phyloP scores from a whole-genome alignment of 92 coral and sea anemone species.

The Porites cylindrica region DNA sequence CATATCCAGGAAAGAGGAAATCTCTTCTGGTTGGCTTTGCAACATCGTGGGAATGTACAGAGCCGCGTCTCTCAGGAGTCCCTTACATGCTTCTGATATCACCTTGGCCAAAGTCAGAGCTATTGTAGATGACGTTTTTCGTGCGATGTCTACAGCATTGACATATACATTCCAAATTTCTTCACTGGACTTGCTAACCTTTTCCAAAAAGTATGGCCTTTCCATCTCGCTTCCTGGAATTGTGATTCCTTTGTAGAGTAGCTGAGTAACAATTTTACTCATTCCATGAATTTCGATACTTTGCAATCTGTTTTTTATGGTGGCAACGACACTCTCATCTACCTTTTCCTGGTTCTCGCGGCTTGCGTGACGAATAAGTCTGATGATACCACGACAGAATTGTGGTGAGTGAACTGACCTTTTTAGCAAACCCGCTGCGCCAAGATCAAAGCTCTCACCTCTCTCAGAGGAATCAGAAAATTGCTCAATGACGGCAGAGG shows the following conservation, averaged over 20 bases:
- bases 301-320: slow-evolving; percentile 26
- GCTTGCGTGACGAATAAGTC: slow-evolving; percentile 64
- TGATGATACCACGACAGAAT: slow-evolving; percentile 60
- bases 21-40: slow-evolving; percentile 18
- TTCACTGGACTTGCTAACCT: not conserved
- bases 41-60: slow-evolving; percentile 65
- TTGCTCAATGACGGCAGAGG: slow-evolving; percentile 55
- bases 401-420: slow-evolving; percentile 18
- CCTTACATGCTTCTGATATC: slow-evolving; percentile 32
- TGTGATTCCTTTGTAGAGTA: slow-evolving; percentile 17
- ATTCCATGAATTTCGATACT: slow-evolving; percentile 30
- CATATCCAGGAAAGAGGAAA: slow-evolving; percentile 44
- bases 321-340: not conserved
- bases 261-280: slow-evolving; percentile 20
- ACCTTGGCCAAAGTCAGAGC: slow-evolving; percentile 38
- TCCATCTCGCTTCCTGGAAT: slow-evolving; percentile 53
- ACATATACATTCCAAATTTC: slow-evolving; percentile 64
- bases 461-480: not conserved
- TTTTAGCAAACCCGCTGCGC: not conserved
- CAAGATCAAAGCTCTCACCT: not conserved
- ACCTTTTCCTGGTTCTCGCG: not conserved
- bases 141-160: slow-evolving; percentile 16
- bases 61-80: slow-evolving; percentile 38
- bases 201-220: not conserved
- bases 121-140: slow-evolving; percentile 15